Conservation (phyloP, 2,888 invertebrate species). For the Lasiommata megera region DNA sequence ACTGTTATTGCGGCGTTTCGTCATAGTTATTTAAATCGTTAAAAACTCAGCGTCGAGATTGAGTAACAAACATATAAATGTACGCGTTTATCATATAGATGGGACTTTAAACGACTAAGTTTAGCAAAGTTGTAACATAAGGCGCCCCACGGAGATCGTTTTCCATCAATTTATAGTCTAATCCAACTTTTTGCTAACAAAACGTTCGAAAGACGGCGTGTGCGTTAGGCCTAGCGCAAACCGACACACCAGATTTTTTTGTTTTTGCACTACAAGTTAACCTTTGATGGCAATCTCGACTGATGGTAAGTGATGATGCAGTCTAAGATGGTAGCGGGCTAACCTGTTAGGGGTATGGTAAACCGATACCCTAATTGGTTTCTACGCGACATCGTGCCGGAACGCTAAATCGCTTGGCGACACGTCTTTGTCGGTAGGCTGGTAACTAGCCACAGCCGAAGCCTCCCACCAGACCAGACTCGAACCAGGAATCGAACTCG, state of each 20-base stretch:
- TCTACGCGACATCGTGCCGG: no score
- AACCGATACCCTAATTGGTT: no score
- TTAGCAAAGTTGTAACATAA: constrained; percentile 3
- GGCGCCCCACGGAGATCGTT: constrained; percentile 23
- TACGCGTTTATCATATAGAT: background rate
- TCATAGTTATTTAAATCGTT: background rate
- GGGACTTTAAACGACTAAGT: background rate
- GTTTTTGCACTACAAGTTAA: no score
- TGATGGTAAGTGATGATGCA: no score
- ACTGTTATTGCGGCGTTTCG: background rate
- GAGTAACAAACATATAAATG: background rate
- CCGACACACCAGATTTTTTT: background rate
- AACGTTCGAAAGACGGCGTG: background rate
- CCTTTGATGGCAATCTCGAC: no score
- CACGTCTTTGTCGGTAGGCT: no score
- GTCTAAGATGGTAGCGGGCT: no score
- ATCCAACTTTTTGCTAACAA: background rate
- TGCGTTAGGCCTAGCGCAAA: background rate
- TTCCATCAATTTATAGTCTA: constrained; percentile 11
- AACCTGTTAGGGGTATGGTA: no score
- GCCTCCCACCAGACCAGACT: no score
- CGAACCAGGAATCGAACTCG: no score
- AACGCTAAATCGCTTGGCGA: no score
- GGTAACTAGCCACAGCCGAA: no score
- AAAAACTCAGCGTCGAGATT: background rate